Evolutionary conservation across 2,888 invertebrate genomes (phyloP).

Genomic region (Diloba caeruleocephala): DNA sequence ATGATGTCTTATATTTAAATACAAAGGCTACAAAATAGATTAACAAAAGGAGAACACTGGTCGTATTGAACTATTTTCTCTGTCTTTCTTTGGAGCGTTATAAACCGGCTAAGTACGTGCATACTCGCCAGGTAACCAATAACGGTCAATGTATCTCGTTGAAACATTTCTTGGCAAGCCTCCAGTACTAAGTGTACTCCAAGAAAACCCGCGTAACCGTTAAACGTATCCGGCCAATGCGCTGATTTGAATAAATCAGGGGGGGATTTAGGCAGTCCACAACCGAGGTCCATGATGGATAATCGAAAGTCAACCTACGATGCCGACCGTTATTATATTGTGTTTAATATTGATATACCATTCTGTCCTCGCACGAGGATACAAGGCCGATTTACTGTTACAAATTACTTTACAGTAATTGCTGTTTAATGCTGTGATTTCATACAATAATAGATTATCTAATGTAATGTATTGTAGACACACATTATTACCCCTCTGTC

Average conservation of each 20-base stretch:
- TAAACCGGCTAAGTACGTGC: conserved; percentile 49
- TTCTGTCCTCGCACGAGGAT: conserved; percentile 34
- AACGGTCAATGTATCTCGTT: conserved; percentile 57
- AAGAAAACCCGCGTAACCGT: conserved; percentile 75
- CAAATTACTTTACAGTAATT: conserved; percentile 27
- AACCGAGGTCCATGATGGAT: conserved; percentile 62
- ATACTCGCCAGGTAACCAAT: conserved; percentile 59
- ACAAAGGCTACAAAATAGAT: too few relatives aligned
- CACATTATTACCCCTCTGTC: conserved; percentile 35
- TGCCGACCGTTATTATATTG: conserved; percentile 61
- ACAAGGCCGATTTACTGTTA: conserved; percentile 37
- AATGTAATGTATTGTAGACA: conserved; percentile 39
- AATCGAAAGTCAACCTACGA: conserved; percentile 54
- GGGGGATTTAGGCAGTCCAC: conserved; percentile 63
- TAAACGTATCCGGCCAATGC: conserved; percentile 72
- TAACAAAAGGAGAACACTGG: too few relatives aligned
- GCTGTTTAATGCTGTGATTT: conserved; percentile 29
- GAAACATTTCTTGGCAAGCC: conserved; percentile 68
- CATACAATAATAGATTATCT: conserved; percentile 27
- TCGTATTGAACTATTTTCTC: too few relatives aligned
- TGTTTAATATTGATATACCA: conserved; percentile 63
- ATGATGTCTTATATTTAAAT: too few relatives aligned
- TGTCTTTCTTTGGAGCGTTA: conserved; percentile 37
- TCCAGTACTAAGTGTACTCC: conserved; percentile 71
- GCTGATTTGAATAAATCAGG: conserved; percentile 75